A percentile compares a stretch with the other conserved stretches of the same genome.
These are phyloP conservation scores for Tethea ocularis DNA, from an alignment of 2,888 invertebrate genomes.

Conservation along the genomic window DNA sequence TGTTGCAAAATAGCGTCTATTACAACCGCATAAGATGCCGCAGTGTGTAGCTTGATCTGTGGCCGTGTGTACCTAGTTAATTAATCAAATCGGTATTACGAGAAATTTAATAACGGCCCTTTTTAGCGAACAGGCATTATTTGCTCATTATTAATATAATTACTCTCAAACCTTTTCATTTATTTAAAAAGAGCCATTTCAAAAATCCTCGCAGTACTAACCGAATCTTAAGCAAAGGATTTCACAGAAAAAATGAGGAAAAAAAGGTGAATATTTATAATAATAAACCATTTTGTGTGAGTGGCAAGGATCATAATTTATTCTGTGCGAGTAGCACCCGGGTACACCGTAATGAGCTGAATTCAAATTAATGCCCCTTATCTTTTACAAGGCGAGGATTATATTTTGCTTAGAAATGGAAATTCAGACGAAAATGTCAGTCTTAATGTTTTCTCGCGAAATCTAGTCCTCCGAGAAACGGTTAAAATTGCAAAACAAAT, in stretches of 20 bases:
- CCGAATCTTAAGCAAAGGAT: background rate
- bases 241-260: background rate
- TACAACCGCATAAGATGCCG: too few relatives aligned
- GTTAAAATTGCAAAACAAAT: background rate
- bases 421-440: background rate
- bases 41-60: too few relatives aligned
- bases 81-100: too few relatives aligned
- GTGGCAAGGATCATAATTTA: constrained; percentile 52
- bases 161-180: background rate
- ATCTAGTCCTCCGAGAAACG: background rate
- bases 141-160: background rate
- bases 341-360: constrained; percentile 54
- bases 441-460: background rate
- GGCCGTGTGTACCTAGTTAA: too few relatives aligned
- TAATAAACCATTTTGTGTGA: constrained; percentile 49
- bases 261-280: constrained; percentile 29
- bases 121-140: too few relatives aligned
- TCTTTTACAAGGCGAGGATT: constrained; percentile 55
- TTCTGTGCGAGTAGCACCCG: constrained; percentile 51
- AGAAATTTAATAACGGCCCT: too few relatives aligned
- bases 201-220: background rate
- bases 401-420: constrained; percentile 52
- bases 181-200: background rate
- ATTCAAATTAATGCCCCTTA: constrained; percentile 60
- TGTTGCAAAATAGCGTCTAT: too few relatives aligned